Percentiles rank a stretch among this genome's conserved stretches.
Conservation (phyloP, 2,888 invertebrate genomes). For the Lapara coniferarum region DNA sequence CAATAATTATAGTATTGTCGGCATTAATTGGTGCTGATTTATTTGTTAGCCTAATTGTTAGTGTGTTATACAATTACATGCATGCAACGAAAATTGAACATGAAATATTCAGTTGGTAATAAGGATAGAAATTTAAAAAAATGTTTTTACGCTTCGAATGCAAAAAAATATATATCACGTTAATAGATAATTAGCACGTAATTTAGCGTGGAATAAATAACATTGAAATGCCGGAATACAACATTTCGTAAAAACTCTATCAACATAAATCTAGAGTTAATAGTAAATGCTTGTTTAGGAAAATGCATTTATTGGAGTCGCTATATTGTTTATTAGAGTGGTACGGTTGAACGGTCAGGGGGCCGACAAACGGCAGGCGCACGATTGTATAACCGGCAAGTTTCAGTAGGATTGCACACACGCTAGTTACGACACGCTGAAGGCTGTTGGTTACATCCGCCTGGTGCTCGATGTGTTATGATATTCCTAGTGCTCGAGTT, state of each 20-base stretch:
- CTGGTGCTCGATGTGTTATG: constrained; percentile 41
- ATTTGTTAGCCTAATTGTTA: background rate
- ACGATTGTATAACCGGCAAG: constrained; percentile 39
- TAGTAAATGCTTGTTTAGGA: background rate
- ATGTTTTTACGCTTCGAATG: constrained; percentile 1
- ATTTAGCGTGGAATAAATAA: constrained; percentile 4
- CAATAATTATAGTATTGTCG: background rate
- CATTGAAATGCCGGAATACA: background rate
- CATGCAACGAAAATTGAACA: background rate
- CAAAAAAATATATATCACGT: background rate
- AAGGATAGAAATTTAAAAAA: constrained; percentile 1
- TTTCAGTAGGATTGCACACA: constrained; percentile 41
- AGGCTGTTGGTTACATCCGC: constrained; percentile 40
- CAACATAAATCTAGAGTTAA: background rate
- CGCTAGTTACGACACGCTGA: constrained; percentile 47
- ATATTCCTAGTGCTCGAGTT: constrained; percentile 64
- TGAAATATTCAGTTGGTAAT: constrained; percentile 5
- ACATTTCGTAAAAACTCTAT: background rate
- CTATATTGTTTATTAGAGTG: constrained; percentile 14
- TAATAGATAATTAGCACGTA: constrained; percentile 2
- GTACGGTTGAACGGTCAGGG: constrained; percentile 26
- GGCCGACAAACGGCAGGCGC: constrained; percentile 21
- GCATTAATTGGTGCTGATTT: constrained; percentile 5
- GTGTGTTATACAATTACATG: background rate
- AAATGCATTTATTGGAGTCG: constrained; percentile 31